Evolutionary conservation across 2,113 vertebrate species (phyloP), one percentile per base, ranked within the genome.

Genomic region (Pseudonaja textilis): DNA sequence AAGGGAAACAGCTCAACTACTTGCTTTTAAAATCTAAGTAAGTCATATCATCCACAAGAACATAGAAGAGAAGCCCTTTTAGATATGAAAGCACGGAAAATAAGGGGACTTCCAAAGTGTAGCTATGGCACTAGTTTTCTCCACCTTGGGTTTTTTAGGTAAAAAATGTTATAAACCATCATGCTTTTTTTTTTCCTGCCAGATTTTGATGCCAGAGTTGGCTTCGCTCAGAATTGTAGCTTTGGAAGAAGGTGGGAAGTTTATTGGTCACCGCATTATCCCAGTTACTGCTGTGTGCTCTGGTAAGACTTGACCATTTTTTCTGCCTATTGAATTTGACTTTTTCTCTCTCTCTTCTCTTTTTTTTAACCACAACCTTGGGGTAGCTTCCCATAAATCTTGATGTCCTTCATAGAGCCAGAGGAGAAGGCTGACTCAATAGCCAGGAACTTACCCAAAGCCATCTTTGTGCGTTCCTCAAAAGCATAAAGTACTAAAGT

Each of bases 131-230:
- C n/a, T 81, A 39, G 3, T 81, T 81, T 81, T 23, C 34, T 1
- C 20, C 18, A 42, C 7, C 34, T 81, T 81, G 18, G 74, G 74
- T 22, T 81, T 81, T 81, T 42, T 42, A 81, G 74, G 34, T 81
- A 9, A 50, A 50, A 50, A 50, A 50, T 9, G 47, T 50, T 81
- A 42, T 7, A 81, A 42, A 39, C 34, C 20, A 1, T 42, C 29
- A 50, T n/a, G 9, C 34, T 6, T 7, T 86, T 85, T 2, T 91
- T 2, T 91, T 88, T 96, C 87, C 93, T 95, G 90, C 91, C 95
- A 99, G 99, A 99, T 99, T 96, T 95, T 99, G 94, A 97, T 99
- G 95, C 98, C 99, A 0, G 99, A 99, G 96, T 94, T 99, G 97
- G 99, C 99, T 0, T 98, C 98, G 92, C 97, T 99, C 45, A 97